Evolutionary conservation across 1,140 invertebrate species (phyloP).

Genomic region (Pseudomyrmex gracilis): DNA sequence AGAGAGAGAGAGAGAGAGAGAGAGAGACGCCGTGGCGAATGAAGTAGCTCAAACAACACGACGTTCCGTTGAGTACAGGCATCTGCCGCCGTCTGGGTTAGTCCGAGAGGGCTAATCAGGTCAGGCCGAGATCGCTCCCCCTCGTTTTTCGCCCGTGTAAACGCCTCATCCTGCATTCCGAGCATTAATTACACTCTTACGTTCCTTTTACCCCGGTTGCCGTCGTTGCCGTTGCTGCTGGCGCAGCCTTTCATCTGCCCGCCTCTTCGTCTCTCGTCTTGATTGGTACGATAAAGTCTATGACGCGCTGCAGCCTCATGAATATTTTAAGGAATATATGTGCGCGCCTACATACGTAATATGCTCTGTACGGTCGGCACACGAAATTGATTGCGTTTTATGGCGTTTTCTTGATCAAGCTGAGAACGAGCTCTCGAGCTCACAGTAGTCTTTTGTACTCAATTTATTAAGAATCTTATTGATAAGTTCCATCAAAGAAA

Average conservation of each 20-base stretch:
- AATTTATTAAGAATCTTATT: background rate
- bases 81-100: background rate
- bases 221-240: background rate
- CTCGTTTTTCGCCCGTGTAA: conserved; percentile 50
- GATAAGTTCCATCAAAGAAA: background rate
- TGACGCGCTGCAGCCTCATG: conserved; percentile 10
- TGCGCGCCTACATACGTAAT: conserved; percentile 36
- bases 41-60: conserved; percentile 47
- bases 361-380: background rate
- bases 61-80: conserved; percentile 7
- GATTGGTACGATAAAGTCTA: conserved; percentile 44
- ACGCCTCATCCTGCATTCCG: conserved; percentile 57
- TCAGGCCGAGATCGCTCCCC: conserved; percentile 49
- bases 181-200: conserved; percentile 65
- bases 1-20: conserved; percentile 1
- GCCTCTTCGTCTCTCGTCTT: conserved; percentile 30
- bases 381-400: conserved; percentile 27
- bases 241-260: conserved; percentile 33
- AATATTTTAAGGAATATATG: conserved; percentile 47
- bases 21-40: conserved; percentile 11
- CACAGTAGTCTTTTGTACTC: background rate
- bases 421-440: background rate
- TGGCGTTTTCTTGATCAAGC: background rate
- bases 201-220: conserved; percentile 30
- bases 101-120: conserved; percentile 63